A percentile compares a stretch with the other conserved stretches of the same genome.
Evolutionary conservation across 2,888 invertebrate species (phyloP).

Genomic region (Melieria picta): DNA sequence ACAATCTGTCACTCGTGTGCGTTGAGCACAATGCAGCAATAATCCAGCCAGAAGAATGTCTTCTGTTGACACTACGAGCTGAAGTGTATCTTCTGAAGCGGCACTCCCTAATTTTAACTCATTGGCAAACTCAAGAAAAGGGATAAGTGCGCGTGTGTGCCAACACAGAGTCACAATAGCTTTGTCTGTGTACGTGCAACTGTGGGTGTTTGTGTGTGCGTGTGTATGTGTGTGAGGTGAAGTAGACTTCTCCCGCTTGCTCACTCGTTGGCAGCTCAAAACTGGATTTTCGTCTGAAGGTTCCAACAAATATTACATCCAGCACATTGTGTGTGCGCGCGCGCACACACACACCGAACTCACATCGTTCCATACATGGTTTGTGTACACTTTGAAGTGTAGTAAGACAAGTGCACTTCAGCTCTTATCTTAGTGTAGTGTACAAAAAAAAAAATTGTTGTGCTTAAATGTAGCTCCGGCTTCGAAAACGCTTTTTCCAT

Average conservation of each 20-base stretch:
- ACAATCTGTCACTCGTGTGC: too few species aligned
- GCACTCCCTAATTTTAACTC: slow-evolving; percentile 12
- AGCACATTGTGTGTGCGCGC: not conserved
- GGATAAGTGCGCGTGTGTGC: slow-evolving; percentile 18
- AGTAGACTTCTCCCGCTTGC: not conserved
- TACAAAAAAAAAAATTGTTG: not conserved
- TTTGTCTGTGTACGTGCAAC: not conserved
- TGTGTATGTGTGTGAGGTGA: slow-evolving; percentile 9
- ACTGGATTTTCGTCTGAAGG: slow-evolving; percentile 23
- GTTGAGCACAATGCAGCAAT: too few species aligned
- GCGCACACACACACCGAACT: not conserved
- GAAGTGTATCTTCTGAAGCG: not conserved
- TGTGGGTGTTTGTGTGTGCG: slow-evolving; percentile 1
- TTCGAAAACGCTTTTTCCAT: too few species aligned
- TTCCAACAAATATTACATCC: not conserved
- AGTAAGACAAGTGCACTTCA: not conserved
- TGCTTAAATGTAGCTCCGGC: too few species aligned
- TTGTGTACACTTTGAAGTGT: not conserved
- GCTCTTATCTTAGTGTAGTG: too few species aligned
- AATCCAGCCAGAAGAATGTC: too few species aligned
- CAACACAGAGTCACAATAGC: not conserved
- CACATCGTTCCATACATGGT: not conserved
- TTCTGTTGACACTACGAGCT: too few species aligned
- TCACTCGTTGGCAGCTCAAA: slow-evolving; percentile 15
- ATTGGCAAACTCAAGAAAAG: slow-evolving; percentile 6